Evolutionary conservation across 2,888 invertebrate species (phyloP).

Genomic region (Rhyacophila evoluta): DNA sequence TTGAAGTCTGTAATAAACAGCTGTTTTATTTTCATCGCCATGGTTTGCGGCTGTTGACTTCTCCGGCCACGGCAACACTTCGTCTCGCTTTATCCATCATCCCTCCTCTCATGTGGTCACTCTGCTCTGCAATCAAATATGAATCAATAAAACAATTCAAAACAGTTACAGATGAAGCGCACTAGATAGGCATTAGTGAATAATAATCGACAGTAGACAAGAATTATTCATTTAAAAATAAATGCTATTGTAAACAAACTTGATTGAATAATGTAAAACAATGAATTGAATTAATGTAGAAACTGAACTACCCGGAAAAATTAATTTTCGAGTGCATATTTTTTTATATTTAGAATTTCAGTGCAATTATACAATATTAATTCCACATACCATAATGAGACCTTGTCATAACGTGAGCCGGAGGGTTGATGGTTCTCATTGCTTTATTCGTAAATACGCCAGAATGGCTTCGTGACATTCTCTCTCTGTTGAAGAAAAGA

Average conservation of each 20-base stretch:
- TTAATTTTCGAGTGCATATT: no score
- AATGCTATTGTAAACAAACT: no score
- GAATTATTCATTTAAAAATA: no score
- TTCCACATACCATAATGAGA: slow-evolving; percentile 62
- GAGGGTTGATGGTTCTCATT: slow-evolving; percentile 57
- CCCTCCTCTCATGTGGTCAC: slow-evolving; percentile 39
- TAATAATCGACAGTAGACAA: no score
- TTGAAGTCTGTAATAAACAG: not conserved
- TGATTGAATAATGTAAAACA: no score
- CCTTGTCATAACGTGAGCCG: slow-evolving; percentile 64
- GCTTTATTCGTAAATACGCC: slow-evolving; percentile 65
- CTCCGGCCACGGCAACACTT: slow-evolving; percentile 43
- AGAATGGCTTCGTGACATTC: slow-evolving; percentile 68
- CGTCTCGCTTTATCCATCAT: slow-evolving; percentile 37
- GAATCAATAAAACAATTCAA: not conserved
- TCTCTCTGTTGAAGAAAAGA: slow-evolving; percentile 59
- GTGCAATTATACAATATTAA: not conserved
- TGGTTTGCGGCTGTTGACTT: slow-evolving; percentile 44
- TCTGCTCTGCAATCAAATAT: slow-evolving; percentile 47
- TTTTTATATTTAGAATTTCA: no score
- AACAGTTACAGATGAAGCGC: no score
- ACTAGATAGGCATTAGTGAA: no score
- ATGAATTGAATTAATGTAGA: no score
- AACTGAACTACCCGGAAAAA: no score
- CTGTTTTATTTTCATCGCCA: slow-evolving; percentile 47